Conservation (phyloP, 2,113 vertebrate species). For the Rhynchomys soricoides region DNA sequence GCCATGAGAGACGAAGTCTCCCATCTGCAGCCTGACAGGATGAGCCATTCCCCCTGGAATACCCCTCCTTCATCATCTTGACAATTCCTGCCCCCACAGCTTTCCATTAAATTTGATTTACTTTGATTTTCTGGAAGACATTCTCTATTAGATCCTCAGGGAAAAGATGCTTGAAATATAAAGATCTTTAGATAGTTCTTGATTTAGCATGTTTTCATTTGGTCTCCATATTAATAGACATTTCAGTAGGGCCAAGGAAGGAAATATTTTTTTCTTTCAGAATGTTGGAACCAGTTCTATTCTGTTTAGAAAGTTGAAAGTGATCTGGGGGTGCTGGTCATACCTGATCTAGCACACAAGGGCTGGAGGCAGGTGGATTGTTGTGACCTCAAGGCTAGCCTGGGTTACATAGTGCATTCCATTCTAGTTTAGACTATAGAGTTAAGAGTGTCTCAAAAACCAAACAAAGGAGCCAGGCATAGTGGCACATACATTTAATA, state of each 20-base stretch:
- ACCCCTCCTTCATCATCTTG: not conserved
- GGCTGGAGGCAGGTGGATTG: not conserved
- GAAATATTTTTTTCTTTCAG: not conserved
- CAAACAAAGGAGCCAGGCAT: not conserved
- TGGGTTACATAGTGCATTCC: not conserved
- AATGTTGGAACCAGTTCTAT: not conserved
- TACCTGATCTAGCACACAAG: no score
- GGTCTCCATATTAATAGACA: slow-evolving; percentile 13
- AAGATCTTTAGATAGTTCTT: not conserved
- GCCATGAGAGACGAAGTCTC: not conserved
- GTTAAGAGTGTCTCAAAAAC: not conserved
- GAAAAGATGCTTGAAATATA: not conserved
- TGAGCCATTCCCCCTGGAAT: not conserved
- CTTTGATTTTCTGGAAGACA: not conserved
- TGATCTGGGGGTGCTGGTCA: not conserved
- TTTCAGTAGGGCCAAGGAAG: not conserved
- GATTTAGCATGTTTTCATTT: not conserved
- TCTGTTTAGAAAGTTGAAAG: not conserved
- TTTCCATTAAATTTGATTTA: not conserved
- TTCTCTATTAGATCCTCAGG: not conserved
- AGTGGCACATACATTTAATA: not conserved
- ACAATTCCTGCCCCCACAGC: not conserved
- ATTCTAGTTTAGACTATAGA: not conserved
- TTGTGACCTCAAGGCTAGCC: not conserved
- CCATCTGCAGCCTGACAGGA: not conserved